These are phyloP conservation scores for Anadara kagoshimensis DNA, from an alignment of 1,140 invertebrate species.

Conservation along the genomic window DNA sequence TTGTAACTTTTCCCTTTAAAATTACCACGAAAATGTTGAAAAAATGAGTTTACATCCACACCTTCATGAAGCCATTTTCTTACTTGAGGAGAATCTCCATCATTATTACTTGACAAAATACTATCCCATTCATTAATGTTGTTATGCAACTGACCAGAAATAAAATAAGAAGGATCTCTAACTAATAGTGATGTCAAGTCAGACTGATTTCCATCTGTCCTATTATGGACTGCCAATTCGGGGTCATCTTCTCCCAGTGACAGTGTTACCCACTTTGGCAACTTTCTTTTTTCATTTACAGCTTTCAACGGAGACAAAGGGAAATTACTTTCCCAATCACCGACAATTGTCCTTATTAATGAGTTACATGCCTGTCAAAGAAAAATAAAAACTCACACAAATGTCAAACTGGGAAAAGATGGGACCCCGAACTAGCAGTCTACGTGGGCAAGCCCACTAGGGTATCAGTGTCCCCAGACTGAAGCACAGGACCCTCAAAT, in stretches of 20 bases:
- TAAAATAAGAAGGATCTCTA: slow-evolving; percentile 21
- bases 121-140: slow-evolving; percentile 13
- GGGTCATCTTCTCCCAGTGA: not conserved
- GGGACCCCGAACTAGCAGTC: slow-evolving; percentile 11
- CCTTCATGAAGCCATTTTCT: slow-evolving; percentile 25
- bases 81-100: not conserved
- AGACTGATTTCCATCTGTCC: not conserved
- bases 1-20: slow-evolving; percentile 33
- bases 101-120: not conserved
- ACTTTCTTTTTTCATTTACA: slow-evolving; percentile 1
- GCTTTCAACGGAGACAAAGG: slow-evolving; percentile 1
- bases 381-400: not conserved
- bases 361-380: not conserved
- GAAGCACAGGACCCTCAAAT: too few species aligned
- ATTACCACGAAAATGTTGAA: slow-evolving; percentile 30
- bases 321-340: slow-evolving; percentile 19
- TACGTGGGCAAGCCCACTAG: slow-evolving; percentile 13
- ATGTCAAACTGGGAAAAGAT: not conserved
- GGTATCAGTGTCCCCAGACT: slow-evolving; percentile 16
- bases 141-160: slow-evolving; percentile 18
- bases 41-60: slow-evolving; percentile 23
- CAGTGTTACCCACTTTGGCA: slow-evolving; percentile 32
- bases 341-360: not conserved
- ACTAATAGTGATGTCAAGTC: slow-evolving; percentile 4
- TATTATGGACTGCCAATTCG: slow-evolving; percentile 1